Evolutionary conservation across 2,888 invertebrate species (phyloP), one percentile per base, ranked within the genome.

Genomic region (Drosophila birchii): DNA sequence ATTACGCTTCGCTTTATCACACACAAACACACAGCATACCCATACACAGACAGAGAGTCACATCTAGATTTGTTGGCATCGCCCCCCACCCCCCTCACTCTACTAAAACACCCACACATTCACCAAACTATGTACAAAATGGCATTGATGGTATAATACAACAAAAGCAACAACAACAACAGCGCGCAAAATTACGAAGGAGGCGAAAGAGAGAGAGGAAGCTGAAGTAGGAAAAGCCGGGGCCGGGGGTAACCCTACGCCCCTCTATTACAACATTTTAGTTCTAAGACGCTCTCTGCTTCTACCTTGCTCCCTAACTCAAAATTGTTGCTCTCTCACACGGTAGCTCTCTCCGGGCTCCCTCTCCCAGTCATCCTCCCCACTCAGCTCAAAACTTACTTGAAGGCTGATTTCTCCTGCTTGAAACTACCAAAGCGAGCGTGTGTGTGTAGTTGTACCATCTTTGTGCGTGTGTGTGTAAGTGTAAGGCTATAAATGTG

Each of bases 141-240:
- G 90, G 86, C 88, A 87, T 87, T 88, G 90, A 90, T 90, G 89
- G 87, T 76, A 90, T 90, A 88, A 88, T 89, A 86, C 77, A 78
- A 62, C 73, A 62, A 75, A 53, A 32, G 29, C 51, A 60, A 60
- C 60, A 56, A 60, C 60, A 56, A 57, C 32, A n/a, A 57, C 58
- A 34, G 14, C 18, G 55, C 29, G 60, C 41, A 26, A 58, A 58
- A 61, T 61, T 44, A 77, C 69, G 64, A 59, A 44, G 44, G 23
- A 60, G 32, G 47, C 43, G 58, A 64, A 67, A 23, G 44, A 58
- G 44, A 58, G 44, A 58, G 57, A 44, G 59, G 57, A 56, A 67
- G 62, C 34, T 18, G 32, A 32, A 59, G 39, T 58, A 29, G 59
- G 16, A 18, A 56, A 39, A 36, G 53, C 16, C n/a, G n/a, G 64